These are phyloP conservation scores for Epizoanthus illoricatus DNA, from an alignment of 92 coral and sea anemone genomes.

Conservation along the genomic window DNA sequence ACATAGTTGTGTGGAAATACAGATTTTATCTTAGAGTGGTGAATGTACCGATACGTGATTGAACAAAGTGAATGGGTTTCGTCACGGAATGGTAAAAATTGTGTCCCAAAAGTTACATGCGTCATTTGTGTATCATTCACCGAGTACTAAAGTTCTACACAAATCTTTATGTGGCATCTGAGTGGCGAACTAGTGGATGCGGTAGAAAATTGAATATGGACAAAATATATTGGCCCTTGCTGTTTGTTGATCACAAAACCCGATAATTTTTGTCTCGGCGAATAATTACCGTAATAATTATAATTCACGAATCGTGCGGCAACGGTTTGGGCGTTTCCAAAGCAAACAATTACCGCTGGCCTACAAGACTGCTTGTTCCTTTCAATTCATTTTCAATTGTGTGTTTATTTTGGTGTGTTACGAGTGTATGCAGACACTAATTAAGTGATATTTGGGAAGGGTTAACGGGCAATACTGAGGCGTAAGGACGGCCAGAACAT, in stretches of 20 bases:
- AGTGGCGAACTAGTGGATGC: too few relatives aligned
- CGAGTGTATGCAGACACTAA: background rate
- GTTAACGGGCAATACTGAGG: background rate
- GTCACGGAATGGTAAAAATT: too few relatives aligned
- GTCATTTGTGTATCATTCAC: too few relatives aligned
- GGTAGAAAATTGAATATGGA: too few relatives aligned
- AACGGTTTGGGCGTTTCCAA: constrained; percentile 6
- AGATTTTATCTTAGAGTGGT: too few relatives aligned
- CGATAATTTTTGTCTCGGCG: background rate
- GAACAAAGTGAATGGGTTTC: too few relatives aligned
- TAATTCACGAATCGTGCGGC: background rate
- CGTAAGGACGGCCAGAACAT: constrained; percentile 6
- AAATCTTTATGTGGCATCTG: too few relatives aligned
- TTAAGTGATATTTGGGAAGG: background rate
- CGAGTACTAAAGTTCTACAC: too few relatives aligned
- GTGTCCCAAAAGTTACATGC: too few relatives aligned
- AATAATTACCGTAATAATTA: background rate
- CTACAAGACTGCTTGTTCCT: background rate
- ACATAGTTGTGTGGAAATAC: too few relatives aligned
- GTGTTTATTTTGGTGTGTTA: constrained; percentile 3
- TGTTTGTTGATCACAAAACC: background rate
- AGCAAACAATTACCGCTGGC: constrained; percentile 20
- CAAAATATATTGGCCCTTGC: background rate
- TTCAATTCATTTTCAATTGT: background rate
- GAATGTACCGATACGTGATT: too few relatives aligned